Base-by-base conservation (phyloP, 2,113 vertebrate species). In the Sceloporus undulatus region DNA sequence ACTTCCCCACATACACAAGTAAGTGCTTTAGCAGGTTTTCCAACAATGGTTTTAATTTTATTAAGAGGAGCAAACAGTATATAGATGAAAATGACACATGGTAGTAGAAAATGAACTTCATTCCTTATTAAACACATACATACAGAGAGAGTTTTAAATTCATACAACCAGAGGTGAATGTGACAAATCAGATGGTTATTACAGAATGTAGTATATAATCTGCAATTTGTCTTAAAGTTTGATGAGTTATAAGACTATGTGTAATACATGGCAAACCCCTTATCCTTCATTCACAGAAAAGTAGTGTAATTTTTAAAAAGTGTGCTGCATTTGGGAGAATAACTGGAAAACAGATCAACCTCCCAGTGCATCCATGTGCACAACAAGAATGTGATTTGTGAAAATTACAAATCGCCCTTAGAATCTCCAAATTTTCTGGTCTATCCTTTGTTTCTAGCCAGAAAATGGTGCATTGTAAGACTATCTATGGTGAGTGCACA, bases 1-100 rank as follows among this genome's bases (percentile, higher is more conserved):
- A 84, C 59, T 90, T 86, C 66, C 54, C 38, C 66, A 34, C 71
- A 29, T 0, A 14, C 29, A 34, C 85, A 79, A 59, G 13, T 4
- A 92, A 90, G 77, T 13, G 59, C 85, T 75, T 77, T 62, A 90
- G 88, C 83, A 27, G 10, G 19, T 52, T 68, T 84, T 88, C 79
- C 84, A 66, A 1, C 73, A 79, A 90, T 90, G 85, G 86, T 79
- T 88, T 91, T 90, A 89, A 92, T 91, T 94, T 93, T 95, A 94
- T 90, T 89, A 94, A 90, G 84, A 88, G 40, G 89, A 87, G 6
- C 18, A 85, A 94, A 94, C 88, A 29, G 88, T 25, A 65, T 71
- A 25, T 82, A 90, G 89, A 90, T 83, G 87, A 1, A 87, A 85
- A 68, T 87, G 93, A 91, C 38, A 81, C 74, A 56, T 1, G 86